A percentile compares a stretch with the other conserved stretches of the same genome.
Conservation (phyloP, 2,797 vertebrate species). For the Setipinna tenuifilis region DNA sequence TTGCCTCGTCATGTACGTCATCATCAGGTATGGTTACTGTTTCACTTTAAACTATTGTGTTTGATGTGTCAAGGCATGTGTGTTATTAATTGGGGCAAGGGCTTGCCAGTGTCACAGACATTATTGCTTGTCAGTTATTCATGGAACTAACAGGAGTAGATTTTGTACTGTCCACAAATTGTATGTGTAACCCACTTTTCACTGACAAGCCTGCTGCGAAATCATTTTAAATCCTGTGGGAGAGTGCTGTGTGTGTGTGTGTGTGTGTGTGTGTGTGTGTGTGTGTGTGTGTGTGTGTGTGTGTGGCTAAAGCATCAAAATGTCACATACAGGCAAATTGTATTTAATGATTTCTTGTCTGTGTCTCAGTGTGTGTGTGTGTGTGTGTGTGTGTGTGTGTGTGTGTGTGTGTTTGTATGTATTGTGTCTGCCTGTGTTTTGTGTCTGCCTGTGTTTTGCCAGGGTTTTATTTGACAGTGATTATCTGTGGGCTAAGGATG, state of each 20-base stretch:
- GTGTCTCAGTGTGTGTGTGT: background rate
- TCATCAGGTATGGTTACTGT: slow-evolving; percentile 85
- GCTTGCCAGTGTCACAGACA: background rate
- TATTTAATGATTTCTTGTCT: too few relatives aligned
- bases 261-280: slow-evolving; percentile 2
- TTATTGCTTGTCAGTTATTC: background rate
- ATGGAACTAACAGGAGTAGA: background rate
- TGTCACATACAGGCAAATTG: too few relatives aligned
- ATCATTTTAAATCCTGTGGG: background rate
- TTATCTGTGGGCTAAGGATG: background rate
- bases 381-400: background rate
- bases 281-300: background rate
- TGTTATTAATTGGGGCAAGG: background rate
- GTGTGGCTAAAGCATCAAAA: too few relatives aligned
- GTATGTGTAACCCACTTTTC: background rate
- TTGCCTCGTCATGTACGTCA: slow-evolving; percentile 97
- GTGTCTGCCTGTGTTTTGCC: background rate
- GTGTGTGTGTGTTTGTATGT: background rate
- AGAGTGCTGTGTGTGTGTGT: background rate
- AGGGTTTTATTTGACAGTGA: background rate
- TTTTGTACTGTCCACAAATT: background rate
- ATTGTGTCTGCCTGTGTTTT: too few relatives aligned
- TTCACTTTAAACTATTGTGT: background rate
- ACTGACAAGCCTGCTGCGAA: background rate
- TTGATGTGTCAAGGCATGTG: background rate